Evolutionary conservation across 1,140 invertebrate species (phyloP).

Genomic region (Tetragonula clypearis): DNA sequence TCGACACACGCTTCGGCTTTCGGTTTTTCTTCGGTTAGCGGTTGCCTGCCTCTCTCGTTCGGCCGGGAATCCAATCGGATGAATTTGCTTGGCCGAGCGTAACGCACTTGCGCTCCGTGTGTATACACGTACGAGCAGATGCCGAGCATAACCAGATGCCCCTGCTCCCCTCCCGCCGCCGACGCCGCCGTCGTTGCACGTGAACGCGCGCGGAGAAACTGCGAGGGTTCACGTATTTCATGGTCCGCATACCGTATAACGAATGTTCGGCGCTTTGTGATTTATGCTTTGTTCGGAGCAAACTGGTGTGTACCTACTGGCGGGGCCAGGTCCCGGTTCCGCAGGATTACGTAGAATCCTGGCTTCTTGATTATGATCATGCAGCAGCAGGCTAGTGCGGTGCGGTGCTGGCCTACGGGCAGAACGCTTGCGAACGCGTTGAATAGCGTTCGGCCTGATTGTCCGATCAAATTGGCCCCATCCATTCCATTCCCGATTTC

Average conservation of each 20-base stretch:
- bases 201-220: slow-evolving; percentile 38
- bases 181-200: neutral
- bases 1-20: neutral
- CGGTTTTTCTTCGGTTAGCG: too few relatives aligned
- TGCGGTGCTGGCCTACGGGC: neutral
- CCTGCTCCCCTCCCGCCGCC: neutral
- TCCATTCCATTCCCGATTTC: neutral
- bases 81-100: slow-evolving; percentile 70
- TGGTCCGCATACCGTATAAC: slow-evolving; percentile 77
- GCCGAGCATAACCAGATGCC: neutral
- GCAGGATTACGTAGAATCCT: slow-evolving; percentile 55
- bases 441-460: neutral
- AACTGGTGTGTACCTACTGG: slow-evolving; percentile 31
- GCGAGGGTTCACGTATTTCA: slow-evolving; percentile 74
- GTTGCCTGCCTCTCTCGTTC: neutral
- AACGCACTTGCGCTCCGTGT: slow-evolving; percentile 28
- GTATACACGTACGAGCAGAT: neutral
- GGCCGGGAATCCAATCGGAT: slow-evolving; percentile 69
- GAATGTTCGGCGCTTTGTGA: slow-evolving; percentile 79
- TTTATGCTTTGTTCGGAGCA: slow-evolving; percentile 77
- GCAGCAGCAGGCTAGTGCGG: neutral
- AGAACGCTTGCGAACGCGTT: neutral
- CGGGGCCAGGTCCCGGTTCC: slow-evolving; percentile 7
- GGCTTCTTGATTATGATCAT: slow-evolving; percentile 59
- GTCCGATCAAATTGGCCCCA: neutral